Conservation (phyloP, 2,888 invertebrate genomes). For the Caenorhabditis japonica region DNA sequence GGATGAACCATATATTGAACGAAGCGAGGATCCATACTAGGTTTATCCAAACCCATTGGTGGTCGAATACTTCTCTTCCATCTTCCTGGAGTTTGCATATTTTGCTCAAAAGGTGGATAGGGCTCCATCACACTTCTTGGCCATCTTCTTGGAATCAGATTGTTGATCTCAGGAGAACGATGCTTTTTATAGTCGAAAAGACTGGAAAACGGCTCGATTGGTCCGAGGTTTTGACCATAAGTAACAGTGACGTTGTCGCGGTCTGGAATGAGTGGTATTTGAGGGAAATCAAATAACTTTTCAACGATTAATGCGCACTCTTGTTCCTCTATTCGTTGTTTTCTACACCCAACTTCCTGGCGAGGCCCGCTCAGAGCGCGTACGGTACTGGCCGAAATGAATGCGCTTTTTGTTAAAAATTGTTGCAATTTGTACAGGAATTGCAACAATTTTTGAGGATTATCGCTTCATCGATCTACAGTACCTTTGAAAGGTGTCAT, state of each 20-base stretch:
- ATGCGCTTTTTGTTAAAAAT: no score
- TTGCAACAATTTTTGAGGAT: no score
- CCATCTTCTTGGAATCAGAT: constrained; percentile 29
- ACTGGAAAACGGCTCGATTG: constrained; percentile 67
- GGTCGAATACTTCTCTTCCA: constrained; percentile 18
- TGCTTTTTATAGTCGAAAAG: constrained; percentile 66
- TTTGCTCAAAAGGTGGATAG: neutral
- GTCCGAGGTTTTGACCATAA: constrained; percentile 68
- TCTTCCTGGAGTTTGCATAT: neutral
- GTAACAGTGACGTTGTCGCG: constrained; percentile 70
- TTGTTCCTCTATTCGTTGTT: no score
- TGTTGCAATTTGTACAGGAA: no score
- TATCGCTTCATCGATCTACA: no score
- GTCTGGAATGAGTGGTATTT: constrained; percentile 46
- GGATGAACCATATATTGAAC: constrained; percentile 2
- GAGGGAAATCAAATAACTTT: no score
- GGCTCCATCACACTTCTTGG: constrained; percentile 9
- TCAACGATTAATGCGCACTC: neutral
- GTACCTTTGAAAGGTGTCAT: no score
- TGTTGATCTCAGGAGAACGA: constrained; percentile 39
- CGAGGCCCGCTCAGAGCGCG: no score
- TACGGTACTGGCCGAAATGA: no score
- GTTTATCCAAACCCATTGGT: constrained; percentile 7
- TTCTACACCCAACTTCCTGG: neutral
- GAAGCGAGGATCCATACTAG: neutral